phyloP scores from a whole-genome alignment of 1,140 invertebrate species.

The Sitodiplosis mosellana region DNA sequence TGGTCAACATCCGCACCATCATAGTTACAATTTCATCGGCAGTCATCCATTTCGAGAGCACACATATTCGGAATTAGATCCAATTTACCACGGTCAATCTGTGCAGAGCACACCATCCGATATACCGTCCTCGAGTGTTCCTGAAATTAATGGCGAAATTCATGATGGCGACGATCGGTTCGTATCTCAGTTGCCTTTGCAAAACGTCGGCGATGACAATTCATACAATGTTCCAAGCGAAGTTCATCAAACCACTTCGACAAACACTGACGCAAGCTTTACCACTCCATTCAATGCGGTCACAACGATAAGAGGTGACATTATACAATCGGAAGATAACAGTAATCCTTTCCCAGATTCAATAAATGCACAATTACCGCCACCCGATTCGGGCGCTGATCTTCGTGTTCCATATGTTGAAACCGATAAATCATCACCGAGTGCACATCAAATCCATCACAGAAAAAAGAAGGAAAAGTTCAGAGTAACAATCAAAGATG shows the following conservation, averaged over 20 bases:
- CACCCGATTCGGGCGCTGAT: conserved; percentile 10
- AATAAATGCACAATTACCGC: conserved; percentile 17
- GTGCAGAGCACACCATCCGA: neutral
- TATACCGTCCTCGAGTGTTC: too few relatives aligned
- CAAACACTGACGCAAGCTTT: neutral
- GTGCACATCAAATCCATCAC: too few relatives aligned
- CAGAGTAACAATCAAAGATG: neutral
- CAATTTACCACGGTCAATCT: conserved; percentile 13
- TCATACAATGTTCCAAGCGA: neutral
- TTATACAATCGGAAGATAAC: neutral
- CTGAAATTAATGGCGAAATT: too few relatives aligned
- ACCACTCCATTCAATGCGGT: neutral
- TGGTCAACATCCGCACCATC: too few relatives aligned
- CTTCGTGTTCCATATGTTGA: conserved; percentile 13
- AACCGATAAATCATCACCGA: neutral
- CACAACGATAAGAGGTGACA: too few relatives aligned
- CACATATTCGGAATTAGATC: conserved; percentile 25
- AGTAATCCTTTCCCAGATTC: conserved; percentile 9
- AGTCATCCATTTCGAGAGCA: conserved; percentile 12
- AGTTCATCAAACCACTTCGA: neutral
- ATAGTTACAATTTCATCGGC: neutral
- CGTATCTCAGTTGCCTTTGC: too few relatives aligned
- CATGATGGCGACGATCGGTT: too few relatives aligned
- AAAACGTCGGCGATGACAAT: too few relatives aligned
- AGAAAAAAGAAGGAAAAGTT: too few relatives aligned